Evolutionary conservation across 2,113 vertebrate species (phyloP), one percentile per base, ranked within the genome.

Genomic region (Lichenostomus cassidix): DNA sequence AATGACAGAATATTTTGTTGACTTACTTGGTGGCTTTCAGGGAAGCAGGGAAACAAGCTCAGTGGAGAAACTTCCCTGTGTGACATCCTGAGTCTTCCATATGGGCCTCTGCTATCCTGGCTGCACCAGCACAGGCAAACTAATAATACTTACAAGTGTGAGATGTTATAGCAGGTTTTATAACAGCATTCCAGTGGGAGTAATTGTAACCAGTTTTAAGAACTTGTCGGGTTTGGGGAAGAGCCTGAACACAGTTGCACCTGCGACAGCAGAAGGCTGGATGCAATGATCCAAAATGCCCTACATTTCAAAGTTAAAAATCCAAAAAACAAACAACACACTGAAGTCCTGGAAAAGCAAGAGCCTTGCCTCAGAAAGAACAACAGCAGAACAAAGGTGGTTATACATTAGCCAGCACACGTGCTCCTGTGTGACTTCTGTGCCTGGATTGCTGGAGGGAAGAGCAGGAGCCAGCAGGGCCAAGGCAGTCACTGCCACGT

Each of bases 341-440:
- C 22, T 33, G 50, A 59, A 67, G 18, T 67, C 50, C 46, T 75
- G 39, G 1, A 12, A n/a, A 63, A 47, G 47, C 25, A 67, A 58
- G 1, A 55, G 42, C 23, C 21, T 15, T 39, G 12, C 25, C 75
- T 58, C 46, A 31, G 50, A 56, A 59, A 60, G 70, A 76, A 12
- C 49, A 93, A 21, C 39, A 89, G 46, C 59, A 70, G 76, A 81
- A 80, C 42, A 53, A 14, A 74, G 28, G 16, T n/a, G 23, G 92
- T 93, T 94, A 95, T 55, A 88, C 76, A 92, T 95, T 94, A 97
- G 76, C 94, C 68, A 93, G 29, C 59, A 42, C 47, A 59, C 7
- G 1, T 47, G 80, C 64, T 75, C 60, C 42, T 29, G 7, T 1
- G 3, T 62, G 78, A 25, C 65, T 78, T 44, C 60, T 0, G 0